Evolutionary conservation across 2,888 invertebrate species (phyloP).

Genomic region (Scaptodrosophila latifasciaeformis): DNA sequence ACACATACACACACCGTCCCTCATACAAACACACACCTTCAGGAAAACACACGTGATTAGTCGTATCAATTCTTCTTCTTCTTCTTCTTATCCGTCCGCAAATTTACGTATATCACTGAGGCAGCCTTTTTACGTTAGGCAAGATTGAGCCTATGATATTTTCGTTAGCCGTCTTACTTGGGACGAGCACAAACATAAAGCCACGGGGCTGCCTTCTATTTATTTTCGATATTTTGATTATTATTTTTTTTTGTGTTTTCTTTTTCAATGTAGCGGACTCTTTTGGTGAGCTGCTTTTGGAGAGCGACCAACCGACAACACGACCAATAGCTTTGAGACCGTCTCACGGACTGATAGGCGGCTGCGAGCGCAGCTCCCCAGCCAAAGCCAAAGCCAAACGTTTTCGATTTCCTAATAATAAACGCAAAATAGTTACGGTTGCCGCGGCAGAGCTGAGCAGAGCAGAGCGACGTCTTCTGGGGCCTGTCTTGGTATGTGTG

Average conservation of each 20-base stretch:
- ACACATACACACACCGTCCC: neutral
- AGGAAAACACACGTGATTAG: neutral
- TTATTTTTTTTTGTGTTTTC: constrained; percentile 12
- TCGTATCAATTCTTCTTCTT: no score
- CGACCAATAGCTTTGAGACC: constrained; percentile 71
- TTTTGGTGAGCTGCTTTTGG: constrained; percentile 16
- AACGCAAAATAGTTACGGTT: constrained; percentile 18
- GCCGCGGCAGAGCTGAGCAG: constrained; percentile 15
- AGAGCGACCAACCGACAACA: constrained; percentile 58
- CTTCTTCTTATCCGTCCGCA: no score
- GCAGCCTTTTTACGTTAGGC: no score
- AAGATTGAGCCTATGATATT: constrained; percentile 2
- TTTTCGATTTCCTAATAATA: constrained; percentile 23
- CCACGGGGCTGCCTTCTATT: no score
- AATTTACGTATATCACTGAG: no score
- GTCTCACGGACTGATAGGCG: constrained; percentile 70
- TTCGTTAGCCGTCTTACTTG: constrained; percentile 8
- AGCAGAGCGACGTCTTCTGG: constrained; percentile 12
- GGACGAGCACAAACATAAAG: no score
- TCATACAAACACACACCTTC: neutral
- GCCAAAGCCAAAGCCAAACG: constrained; percentile 26
- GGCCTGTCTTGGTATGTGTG: constrained; percentile 40
- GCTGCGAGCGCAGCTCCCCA: constrained; percentile 45
- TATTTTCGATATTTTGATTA: no score
- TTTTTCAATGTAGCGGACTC: constrained; percentile 6